Evolutionary conservation across 2,888 invertebrate species (phyloP).

Genomic region (Xiphydria camelus): DNA sequence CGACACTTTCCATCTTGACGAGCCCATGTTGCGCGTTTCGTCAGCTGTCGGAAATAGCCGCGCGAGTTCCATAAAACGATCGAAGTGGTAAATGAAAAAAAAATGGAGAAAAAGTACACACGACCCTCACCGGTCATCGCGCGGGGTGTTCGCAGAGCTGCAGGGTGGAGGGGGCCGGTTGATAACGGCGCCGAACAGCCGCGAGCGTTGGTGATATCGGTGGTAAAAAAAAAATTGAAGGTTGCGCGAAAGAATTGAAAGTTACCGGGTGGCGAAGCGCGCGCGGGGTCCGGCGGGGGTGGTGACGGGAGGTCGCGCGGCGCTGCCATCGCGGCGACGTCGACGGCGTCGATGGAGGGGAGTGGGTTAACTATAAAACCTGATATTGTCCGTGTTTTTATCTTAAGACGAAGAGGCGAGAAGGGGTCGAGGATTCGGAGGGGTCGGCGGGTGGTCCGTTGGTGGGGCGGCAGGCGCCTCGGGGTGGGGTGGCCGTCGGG

Average conservation of each 20-base stretch:
- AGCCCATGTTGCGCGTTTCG: no score
- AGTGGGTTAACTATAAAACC: constrained; percentile 53
- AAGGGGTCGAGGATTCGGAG: constrained; percentile 24
- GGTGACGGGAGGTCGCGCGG: no score
- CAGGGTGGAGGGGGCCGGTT: constrained; percentile 9
- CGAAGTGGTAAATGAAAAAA: no score
- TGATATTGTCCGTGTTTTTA: constrained; percentile 56
- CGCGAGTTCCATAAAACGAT: no score
- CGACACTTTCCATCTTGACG: no score
- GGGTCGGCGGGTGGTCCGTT: constrained; percentile 23
- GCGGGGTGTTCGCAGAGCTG: constrained; percentile 9
- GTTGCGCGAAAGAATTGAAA: constrained; percentile 46
- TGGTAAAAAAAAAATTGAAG: constrained; percentile 35
- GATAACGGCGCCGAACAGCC: neutral
- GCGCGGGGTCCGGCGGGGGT: constrained; percentile 23
- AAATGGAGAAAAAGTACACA: no score
- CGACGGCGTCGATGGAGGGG: neutral
- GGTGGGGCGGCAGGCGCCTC: constrained; percentile 25
- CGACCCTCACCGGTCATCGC: constrained; percentile 5
- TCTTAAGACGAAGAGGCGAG: constrained; percentile 49
- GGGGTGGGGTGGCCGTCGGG: constrained; percentile 22
- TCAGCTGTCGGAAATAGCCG: no score
- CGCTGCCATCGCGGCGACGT: no score
- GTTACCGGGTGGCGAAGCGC: constrained; percentile 21
- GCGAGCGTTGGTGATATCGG: neutral